phyloP scores from a whole-genome alignment of 2,888 invertebrate species.

The Elysia crispata region DNA sequence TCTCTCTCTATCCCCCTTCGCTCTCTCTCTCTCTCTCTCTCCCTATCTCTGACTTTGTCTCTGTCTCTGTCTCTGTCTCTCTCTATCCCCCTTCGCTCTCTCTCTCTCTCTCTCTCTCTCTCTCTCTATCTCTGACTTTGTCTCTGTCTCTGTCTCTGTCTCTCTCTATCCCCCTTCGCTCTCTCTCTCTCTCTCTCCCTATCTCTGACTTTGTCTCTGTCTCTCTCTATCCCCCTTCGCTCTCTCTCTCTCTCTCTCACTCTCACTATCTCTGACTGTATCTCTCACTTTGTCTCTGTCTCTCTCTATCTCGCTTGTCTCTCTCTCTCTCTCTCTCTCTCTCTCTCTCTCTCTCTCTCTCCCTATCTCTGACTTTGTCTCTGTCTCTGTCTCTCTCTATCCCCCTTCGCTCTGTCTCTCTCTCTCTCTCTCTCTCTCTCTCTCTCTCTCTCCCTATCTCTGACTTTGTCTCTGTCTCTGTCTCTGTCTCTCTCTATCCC shows the following conservation, averaged over 20 bases:
- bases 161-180: not conserved
- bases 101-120: not conserved
- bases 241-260: not conserved
- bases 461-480: not conserved
- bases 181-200: not conserved
- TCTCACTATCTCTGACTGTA: not conserved
- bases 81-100: not conserved
- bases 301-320: not conserved
- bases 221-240: too few relatives aligned
- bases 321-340: not conserved
- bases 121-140: not conserved
- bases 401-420: not conserved
- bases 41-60: not conserved
- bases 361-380: too few relatives aligned
- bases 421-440: slow-evolving; percentile 5
- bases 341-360: not conserved
- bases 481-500: too few relatives aligned
- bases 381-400: not conserved
- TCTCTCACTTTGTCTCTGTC: too few relatives aligned
- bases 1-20: not conserved
- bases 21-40: not conserved
- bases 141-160: too few relatives aligned
- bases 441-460: not conserved
- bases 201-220: too few relatives aligned
- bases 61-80: not conserved